Evolutionary conservation across 1,140 invertebrate genomes (phyloP), one percentile per base, ranked within the genome.

Genomic region (Heliconius eleuchia): DNA sequence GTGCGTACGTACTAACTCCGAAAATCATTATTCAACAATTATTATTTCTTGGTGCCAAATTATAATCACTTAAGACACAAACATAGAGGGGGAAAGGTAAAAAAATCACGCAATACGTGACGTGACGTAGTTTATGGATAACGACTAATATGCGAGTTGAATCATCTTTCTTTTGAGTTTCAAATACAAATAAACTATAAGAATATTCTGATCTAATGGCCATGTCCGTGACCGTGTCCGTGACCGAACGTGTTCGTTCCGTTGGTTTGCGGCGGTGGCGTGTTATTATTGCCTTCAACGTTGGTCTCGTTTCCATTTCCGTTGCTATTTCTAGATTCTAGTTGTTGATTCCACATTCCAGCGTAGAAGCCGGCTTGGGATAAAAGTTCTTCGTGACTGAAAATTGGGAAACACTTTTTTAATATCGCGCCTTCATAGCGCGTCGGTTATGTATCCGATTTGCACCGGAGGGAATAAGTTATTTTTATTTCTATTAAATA

Each of bases 341-440:
- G 89, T 86, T 99, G 98, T 83, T 98, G 96, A 78, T 97, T 95
- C 98, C 98, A 99, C 98, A 99, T 99, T n/a, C 96, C 95, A 16
- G 97, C 95, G 94, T 98, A 99, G 75, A 96, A 88, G 8, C 97
- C 97, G 79, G 95, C 96, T 30, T 94, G 89, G 0, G 95, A 94
- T 79, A 98, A 93, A 13, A 99, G 92, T 81, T 98, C 96, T 71
- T 98, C 97, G 89, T 99, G 98, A 71, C 97, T 97, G 90, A 70
- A 95, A 88, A 50, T 57, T 27, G 39, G 71, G 23, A 27, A 27
- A 80, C 39, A 37, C 18, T 8, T 23, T 66, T 37, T 34, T 60
- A 37, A 34, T 52, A 52, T 52, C 34, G 34, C 0, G 34, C 30
- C 6, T 37, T 37, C 34, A 37, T 37, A 37, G 34, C 34, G 34